phyloP scores from a whole-genome alignment of 1,140 invertebrate species.

The Bombyx mori region ASM3026992v2 NC_085110.1:737501-738000 shows the following conservation, averaged over 20 bases:
- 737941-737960: too few species aligned
- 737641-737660: slow-evolving; percentile 27
- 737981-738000: not conserved
- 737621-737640: slow-evolving; percentile 31
- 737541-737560: slow-evolving; percentile 16
- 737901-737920: not conserved
- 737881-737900: not conserved
- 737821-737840: too few species aligned
- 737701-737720: too few species aligned
- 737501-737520: not conserved
- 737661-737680: slow-evolving; percentile 57
- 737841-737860: not conserved
- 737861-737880: not conserved
- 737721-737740: too few species aligned
- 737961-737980: too few species aligned
- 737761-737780: too few species aligned
- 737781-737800: too few species aligned
- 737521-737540: slow-evolving; percentile 23
- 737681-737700: slow-evolving; percentile 59
- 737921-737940: not conserved
- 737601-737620: slow-evolving; percentile 54
- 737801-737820: too few species aligned
- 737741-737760: too few species aligned
- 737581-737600: slow-evolving; percentile 42
- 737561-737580: slow-evolving; percentile 56